Base-by-base conservation (phyloP, 2,113 vertebrate species). In the Hylia prasina region DNA sequence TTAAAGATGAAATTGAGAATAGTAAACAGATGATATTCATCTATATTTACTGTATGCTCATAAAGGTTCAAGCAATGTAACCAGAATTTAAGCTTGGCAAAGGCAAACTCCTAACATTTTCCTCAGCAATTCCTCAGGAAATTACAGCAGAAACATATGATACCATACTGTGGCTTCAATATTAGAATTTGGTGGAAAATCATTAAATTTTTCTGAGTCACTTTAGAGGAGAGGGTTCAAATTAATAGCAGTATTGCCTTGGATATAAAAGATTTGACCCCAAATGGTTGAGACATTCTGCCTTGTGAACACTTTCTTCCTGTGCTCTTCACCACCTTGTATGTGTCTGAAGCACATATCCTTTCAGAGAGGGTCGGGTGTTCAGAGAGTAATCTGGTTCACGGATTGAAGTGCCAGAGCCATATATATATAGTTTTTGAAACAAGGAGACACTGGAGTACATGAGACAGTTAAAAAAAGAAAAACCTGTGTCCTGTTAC, bases 11-110 rank as follows among this genome's bases (percentile, higher is more conserved):
- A 96, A 95, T 82, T 92, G 96, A 96, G 95, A 97, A 94, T 94
- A 96, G 93, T 97, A 97, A 97, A 97, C 97, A 97, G 96, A 97
- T 97, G 90, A 97, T 94, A 96, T 94, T 97, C 86, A 93, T 97
- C 94, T 91, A 7, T 86, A 96, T 95, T 94, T 96, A 96, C 85
- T 90, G 69, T 93, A 91, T 61, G 68, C 90, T 97, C 95, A 94
- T 95, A 97, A 97, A 96, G 75, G 64, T 94, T 96, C 84, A 89
- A 94, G 90, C 81, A 96, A 94, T 58, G 93, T 65, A 89, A 80
- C 92, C 73, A 94, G 88, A 94, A 93, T 93, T 93, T 89, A 86
- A 87, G 89, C 47, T 83, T 93, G 93, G 92, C 94, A 94, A 78
- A 90, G 28, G 64, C 61, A 65, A 87, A 68, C 51, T 90, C 69